Evolutionary conservation across 1,140 invertebrate species (phyloP).

Genomic region (Portunus trituberculatus): DNA sequence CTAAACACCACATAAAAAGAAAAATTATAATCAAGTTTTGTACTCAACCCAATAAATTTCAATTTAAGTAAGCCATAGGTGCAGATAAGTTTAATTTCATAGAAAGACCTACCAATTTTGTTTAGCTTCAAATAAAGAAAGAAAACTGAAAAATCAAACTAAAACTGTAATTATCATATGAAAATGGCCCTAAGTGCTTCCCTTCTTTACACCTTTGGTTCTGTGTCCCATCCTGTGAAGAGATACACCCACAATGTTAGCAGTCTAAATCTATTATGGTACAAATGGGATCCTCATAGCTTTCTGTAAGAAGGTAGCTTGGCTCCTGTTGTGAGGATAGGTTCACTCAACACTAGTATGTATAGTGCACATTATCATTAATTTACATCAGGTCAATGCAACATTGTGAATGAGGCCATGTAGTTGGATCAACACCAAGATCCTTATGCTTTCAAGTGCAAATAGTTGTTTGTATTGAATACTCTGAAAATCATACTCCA

Average conservation of each 20-base stretch:
- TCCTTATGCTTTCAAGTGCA: background rate
- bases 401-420: background rate
- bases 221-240: background rate
- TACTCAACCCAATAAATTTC: background rate
- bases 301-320: slow-evolving; percentile 1
- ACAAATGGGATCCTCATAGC: background rate
- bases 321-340: slow-evolving; percentile 17
- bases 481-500: background rate
- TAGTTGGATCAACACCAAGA: background rate
- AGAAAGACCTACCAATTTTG: background rate
- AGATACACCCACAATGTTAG: background rate
- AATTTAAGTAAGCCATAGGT: background rate
- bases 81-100: background rate
- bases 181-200: background rate
- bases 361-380: background rate
- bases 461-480: background rate
- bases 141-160: too few relatives aligned
- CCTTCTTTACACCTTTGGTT: slow-evolving; percentile 23
- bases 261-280: background rate
- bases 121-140: too few relatives aligned
- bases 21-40: background rate
- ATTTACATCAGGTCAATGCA: background rate
- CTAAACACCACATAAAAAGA: background rate
- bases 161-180: background rate
- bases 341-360: background rate